A percentile compares a stretch with the other conserved stretches of the same genome.
Conservation (phyloP, 2,888 invertebrate species). For the Lutraria lutraria region DNA sequence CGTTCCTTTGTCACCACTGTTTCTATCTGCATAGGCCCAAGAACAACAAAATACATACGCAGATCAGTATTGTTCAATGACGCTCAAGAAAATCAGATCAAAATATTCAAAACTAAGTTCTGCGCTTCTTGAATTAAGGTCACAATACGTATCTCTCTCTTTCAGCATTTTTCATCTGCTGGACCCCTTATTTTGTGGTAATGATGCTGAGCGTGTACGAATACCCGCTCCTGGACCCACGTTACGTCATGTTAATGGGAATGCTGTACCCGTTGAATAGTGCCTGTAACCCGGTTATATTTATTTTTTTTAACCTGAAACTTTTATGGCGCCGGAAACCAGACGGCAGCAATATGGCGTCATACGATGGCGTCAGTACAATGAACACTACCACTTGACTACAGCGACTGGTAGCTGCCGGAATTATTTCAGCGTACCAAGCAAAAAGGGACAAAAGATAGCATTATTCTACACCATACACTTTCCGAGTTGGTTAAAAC, state of each 20-base stretch:
- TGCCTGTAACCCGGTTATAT: constrained; percentile 97
- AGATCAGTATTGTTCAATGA: too few relatives aligned
- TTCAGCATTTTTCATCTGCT: constrained; percentile 96
- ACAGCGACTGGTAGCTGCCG: not conserved
- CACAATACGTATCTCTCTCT: not conserved
- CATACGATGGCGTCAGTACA: constrained; percentile 37
- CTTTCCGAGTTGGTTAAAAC: not conserved
- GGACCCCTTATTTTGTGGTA: constrained; percentile 97
- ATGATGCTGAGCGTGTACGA: constrained; percentile 94
- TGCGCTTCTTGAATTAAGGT: not conserved
- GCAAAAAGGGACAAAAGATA: not conserved
- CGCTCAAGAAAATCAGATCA: too few relatives aligned
- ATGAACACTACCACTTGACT: constrained; percentile 32
- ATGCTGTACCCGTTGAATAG: constrained; percentile 96
- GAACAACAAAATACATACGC: too few relatives aligned
- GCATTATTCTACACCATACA: not conserved
- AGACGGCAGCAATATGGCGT: not conserved
- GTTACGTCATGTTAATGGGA: constrained; percentile 95
- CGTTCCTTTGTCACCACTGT: too few relatives aligned
- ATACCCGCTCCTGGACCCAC: constrained; percentile 56
- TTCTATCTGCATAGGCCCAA: too few relatives aligned
- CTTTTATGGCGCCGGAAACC: constrained; percentile 38
- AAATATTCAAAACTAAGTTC: too few relatives aligned
- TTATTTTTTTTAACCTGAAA: constrained; percentile 92
- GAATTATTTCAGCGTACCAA: not conserved